A percentile compares a stretch with the other conserved stretches of the same genome.
These are phyloP conservation scores for Hylaeus anthracinus DNA, from an alignment of 1,140 invertebrate species.

Conservation along the genomic window DNA sequence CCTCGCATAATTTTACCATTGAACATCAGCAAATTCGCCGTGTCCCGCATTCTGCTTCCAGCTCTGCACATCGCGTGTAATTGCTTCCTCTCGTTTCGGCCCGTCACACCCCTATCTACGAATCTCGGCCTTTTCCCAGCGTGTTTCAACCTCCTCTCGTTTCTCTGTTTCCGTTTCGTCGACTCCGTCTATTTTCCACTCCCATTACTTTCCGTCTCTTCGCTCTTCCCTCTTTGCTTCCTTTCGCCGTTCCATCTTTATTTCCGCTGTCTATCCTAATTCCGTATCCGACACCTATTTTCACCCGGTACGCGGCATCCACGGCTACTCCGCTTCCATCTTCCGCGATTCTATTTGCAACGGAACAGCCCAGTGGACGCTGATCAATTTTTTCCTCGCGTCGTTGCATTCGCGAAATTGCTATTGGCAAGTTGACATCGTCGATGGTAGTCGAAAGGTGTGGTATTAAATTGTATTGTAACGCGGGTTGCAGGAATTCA, in stretches of 20 bases:
- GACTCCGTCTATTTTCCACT: slow-evolving; percentile 1
- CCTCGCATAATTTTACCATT: slow-evolving; percentile 63
- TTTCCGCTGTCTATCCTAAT: neutral
- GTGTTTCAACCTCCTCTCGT: neutral
- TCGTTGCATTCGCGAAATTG: no score
- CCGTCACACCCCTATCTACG: neutral
- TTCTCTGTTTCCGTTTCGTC: neutral
- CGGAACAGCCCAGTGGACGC: no score
- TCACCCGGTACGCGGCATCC: no score
- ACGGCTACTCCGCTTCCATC: no score
- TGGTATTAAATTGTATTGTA: no score
- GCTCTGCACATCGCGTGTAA: neutral
- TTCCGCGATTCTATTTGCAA: no score
- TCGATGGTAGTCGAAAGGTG: no score
- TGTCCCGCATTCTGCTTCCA: slow-evolving; percentile 5
- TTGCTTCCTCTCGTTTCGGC: slow-evolving; percentile 15
- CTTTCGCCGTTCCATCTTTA: no score
- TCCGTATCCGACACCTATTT: no score
- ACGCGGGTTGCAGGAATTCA: no score
- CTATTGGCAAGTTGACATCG: no score
- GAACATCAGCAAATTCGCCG: slow-evolving; percentile 35
- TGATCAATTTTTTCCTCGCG: no score
- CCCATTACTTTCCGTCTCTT: neutral
- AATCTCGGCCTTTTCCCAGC: neutral
- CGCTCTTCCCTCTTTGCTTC: neutral